Conservation (phyloP, 64 coral and sea anemone genomes). For the Pocillopora verrucosa region DNA sequence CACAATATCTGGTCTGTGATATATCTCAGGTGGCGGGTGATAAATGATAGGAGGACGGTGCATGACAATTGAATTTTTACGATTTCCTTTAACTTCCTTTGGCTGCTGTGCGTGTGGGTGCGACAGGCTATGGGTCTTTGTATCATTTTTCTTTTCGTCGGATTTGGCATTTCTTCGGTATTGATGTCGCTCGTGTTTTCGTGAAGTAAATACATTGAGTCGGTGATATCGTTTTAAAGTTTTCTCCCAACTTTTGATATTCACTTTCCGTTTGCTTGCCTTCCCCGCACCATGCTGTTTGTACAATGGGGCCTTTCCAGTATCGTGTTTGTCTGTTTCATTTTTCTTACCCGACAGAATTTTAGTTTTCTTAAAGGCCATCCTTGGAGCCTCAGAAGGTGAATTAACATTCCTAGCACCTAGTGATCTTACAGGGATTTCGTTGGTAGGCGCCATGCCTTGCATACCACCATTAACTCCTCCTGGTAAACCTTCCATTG, state of each 20-base stretch:
- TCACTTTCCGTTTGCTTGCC: background rate
- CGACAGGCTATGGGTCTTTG: background rate
- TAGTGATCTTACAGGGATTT: background rate
- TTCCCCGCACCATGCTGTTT: background rate
- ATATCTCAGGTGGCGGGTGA: slow-evolving; percentile 96
- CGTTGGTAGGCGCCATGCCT: background rate
- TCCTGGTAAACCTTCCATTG: slow-evolving; percentile 24
- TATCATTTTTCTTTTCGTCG: slow-evolving; percentile 16
- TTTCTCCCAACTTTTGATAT: slow-evolving; percentile 13
- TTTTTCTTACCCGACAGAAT: slow-evolving; percentile 32
- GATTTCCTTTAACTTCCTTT: slow-evolving; percentile 72
- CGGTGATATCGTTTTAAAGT: background rate
- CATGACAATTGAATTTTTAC: slow-evolving; percentile 89
- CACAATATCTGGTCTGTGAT: slow-evolving; percentile 94
- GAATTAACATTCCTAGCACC: background rate
- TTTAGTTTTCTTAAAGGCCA: slow-evolving; percentile 72
- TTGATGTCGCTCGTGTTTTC: background rate
- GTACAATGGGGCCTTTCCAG: background rate
- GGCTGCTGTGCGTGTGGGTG: slow-evolving; percentile 55
- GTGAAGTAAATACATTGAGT: background rate
- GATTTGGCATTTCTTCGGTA: slow-evolving; percentile 49
- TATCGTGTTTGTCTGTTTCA: background rate
- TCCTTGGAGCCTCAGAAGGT: background rate
- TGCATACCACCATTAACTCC: slow-evolving; percentile 19
- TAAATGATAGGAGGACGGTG: slow-evolving; percentile 99